Evolutionary conservation across 2,888 invertebrate species (phyloP).

Genomic region (Euproctis similis): DNA sequence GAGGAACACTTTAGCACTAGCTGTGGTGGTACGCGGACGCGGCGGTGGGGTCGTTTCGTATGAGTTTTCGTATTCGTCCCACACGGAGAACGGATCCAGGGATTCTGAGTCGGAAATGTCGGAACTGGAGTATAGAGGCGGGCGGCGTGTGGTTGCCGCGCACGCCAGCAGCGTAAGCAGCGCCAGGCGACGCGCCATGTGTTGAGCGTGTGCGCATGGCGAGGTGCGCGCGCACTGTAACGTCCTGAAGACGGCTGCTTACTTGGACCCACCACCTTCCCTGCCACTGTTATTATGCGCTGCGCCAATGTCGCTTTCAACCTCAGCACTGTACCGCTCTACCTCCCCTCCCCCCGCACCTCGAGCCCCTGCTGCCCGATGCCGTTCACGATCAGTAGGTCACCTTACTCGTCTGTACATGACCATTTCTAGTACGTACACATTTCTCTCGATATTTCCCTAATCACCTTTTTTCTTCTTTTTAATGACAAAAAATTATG

Average conservation of each 20-base stretch:
- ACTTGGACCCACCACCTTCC: slow-evolving; percentile 46
- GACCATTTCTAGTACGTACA: slow-evolving; percentile 5
- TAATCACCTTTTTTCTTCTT: too few species aligned
- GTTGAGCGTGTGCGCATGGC: slow-evolving; percentile 70
- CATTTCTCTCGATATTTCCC: too few species aligned
- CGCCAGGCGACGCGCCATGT: slow-evolving; percentile 74
- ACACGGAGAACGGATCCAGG: slow-evolving; percentile 47
- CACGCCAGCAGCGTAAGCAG: slow-evolving; percentile 64
- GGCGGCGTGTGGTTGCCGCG: slow-evolving; percentile 46
- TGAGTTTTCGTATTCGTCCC: slow-evolving; percentile 59
- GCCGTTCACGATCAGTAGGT: slow-evolving; percentile 49
- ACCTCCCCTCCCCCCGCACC: too few species aligned
- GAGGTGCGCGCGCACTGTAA: slow-evolving; percentile 72
- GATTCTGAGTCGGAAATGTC: slow-evolving; percentile 47
- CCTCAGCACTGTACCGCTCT: too few species aligned
- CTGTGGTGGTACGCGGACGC: slow-evolving; percentile 32
- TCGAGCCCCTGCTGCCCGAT: slow-evolving; percentile 10
- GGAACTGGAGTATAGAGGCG: slow-evolving; percentile 29
- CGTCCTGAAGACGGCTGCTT: slow-evolving; percentile 30
- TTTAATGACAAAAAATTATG: too few species aligned
- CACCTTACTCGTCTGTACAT: slow-evolving; percentile 27
- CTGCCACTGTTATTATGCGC: slow-evolving; percentile 56
- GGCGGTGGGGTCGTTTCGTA: slow-evolving; percentile 42
- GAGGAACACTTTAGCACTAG: slow-evolving; percentile 55
- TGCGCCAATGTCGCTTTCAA: slow-evolving; percentile 62